Evolutionary conservation across 2,797 vertebrate species (phyloP).

Genomic region (Centroberyx gerrardi): DNA sequence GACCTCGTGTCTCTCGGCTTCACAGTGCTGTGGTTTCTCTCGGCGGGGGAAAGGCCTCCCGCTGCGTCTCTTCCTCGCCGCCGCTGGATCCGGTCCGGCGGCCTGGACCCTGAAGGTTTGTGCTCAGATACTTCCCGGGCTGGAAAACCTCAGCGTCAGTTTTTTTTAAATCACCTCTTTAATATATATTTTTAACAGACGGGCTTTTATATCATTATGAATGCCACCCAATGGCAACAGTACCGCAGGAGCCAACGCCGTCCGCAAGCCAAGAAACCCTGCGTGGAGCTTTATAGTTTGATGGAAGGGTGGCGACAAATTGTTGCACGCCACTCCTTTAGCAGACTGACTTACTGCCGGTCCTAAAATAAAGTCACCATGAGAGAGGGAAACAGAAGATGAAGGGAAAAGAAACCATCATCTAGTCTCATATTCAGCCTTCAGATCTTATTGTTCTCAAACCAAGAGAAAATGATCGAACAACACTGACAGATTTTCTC

Average conservation of each 20-base stretch:
- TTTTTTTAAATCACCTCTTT: slow-evolving; percentile 12
- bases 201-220: background rate
- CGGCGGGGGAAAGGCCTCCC: slow-evolving; percentile 43
- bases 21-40: background rate
- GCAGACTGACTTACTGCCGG: too few species aligned
- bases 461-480: too few species aligned
- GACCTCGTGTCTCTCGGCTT: slow-evolving; percentile 23
- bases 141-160: background rate
- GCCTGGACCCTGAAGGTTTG: background rate
- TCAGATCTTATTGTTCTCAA: too few species aligned
- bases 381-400: background rate
- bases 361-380: background rate
- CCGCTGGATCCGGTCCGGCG: too few species aligned
- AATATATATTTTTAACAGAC: slow-evolving; percentile 16
- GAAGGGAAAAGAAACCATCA: too few species aligned
- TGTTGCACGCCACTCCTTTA: background rate
- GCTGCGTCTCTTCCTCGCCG: slow-evolving; percentile 8
- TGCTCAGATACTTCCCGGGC: too few species aligned
- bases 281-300: background rate
- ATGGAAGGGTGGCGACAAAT: slow-evolving; percentile 11
- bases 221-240: background rate
- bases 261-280: background rate
- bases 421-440: too few species aligned
- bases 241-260: background rate
- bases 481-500: too few species aligned